phyloP scores from a whole-genome alignment of 2,797 vertebrate genomes.

The Channa striata region DNA sequence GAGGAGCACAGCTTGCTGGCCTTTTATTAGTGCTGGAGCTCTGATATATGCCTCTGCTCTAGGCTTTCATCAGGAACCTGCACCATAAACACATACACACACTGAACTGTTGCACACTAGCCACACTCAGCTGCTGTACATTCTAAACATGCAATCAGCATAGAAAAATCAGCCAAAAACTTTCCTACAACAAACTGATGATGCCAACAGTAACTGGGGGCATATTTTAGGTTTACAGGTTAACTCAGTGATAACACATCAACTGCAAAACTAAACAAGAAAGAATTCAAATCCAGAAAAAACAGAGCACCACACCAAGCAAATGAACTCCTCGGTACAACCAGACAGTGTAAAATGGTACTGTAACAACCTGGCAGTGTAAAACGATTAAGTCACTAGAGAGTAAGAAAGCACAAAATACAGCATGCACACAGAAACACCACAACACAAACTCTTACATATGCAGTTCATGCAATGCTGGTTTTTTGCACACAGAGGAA shows the following conservation, averaged over 20 bases:
- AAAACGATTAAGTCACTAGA: slow-evolving; percentile 73
- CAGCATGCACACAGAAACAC: slow-evolving; percentile 39
- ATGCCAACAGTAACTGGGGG: slow-evolving; percentile 38
- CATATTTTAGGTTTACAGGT: slow-evolving; percentile 48
- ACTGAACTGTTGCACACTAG: slow-evolving; percentile 60
- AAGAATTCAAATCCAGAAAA: slow-evolving; percentile 61
- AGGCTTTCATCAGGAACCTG: slow-evolving; percentile 85
- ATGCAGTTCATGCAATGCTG: slow-evolving; percentile 60
- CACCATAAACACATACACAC: slow-evolving; percentile 69
- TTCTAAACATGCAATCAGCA: slow-evolving; percentile 59
- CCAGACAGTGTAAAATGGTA: slow-evolving; percentile 45
- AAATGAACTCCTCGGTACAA: slow-evolving; percentile 54
- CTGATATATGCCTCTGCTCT: slow-evolving; percentile 85
- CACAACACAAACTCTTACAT: slow-evolving; percentile 47
- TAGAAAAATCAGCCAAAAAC: slow-evolving; percentile 62
- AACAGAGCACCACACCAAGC: slow-evolving; percentile 43
- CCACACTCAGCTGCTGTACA: slow-evolving; percentile 44
- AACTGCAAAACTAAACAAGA: slow-evolving; percentile 27
- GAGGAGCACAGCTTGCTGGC: slow-evolving; percentile 83
- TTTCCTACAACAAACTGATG: slow-evolving; percentile 50
- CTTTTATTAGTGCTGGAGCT: slow-evolving; percentile 86
- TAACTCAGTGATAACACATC: slow-evolving; percentile 51
- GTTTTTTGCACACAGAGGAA: slow-evolving; percentile 45
- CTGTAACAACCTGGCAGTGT: slow-evolving; percentile 66
- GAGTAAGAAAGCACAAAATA: slow-evolving; percentile 69